Percentiles rank a stretch among this genome's conserved stretches.
Evolutionary conservation across 2,113 vertebrate genomes (phyloP).

Genomic region (Pelobates fuscus): DNA sequence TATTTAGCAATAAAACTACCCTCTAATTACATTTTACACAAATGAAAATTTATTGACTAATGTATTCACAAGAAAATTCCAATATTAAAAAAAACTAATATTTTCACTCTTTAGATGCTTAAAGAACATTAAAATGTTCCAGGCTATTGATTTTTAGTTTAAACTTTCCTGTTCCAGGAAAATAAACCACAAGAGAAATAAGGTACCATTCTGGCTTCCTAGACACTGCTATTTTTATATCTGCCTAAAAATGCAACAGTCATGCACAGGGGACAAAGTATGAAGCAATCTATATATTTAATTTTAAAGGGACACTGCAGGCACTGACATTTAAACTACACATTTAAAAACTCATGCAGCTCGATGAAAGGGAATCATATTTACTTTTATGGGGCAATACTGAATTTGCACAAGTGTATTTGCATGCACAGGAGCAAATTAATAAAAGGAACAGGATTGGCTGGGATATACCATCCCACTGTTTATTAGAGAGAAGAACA

Average conservation of each 20-base stretch:
- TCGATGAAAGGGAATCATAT: too few relatives aligned
- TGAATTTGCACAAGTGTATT: too few relatives aligned
- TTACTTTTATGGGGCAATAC: too few relatives aligned
- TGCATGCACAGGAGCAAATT: too few relatives aligned
- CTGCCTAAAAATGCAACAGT: background rate
- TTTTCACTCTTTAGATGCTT: background rate
- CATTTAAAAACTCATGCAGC: too few relatives aligned
- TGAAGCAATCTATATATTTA: background rate
- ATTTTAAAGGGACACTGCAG: background rate
- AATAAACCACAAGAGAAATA: slow-evolving; percentile 2
- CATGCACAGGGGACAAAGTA: background rate
- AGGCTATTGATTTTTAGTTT: background rate
- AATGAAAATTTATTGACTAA: too few relatives aligned
- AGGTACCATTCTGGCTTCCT: background rate
- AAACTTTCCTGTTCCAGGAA: background rate
- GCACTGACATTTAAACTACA: too few relatives aligned
- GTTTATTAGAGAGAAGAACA: too few relatives aligned
- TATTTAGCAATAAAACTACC: too few relatives aligned
- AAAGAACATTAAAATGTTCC: background rate
- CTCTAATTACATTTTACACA: too few relatives aligned
- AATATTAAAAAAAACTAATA: background rate
- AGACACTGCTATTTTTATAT: background rate
- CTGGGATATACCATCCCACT: too few relatives aligned
- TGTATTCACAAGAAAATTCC: background rate
- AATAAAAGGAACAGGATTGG: too few relatives aligned